Percentiles rank a stretch among this genome's conserved stretches.
phyloP scores from a whole-genome alignment of 1,140 invertebrate species.

The Diachasmimorpha longicaudata region DNA sequence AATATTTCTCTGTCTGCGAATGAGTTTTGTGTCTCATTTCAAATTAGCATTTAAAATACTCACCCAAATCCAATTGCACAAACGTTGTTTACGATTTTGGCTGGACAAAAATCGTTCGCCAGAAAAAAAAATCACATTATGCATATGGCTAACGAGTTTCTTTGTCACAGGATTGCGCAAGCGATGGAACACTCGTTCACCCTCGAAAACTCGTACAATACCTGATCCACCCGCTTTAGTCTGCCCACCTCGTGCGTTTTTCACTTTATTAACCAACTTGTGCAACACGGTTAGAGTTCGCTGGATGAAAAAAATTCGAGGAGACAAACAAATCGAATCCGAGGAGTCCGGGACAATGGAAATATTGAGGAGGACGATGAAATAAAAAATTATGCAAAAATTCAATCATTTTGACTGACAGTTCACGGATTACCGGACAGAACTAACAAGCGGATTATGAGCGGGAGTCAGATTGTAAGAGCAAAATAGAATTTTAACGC shows the following conservation, averaged over 20 bases:
- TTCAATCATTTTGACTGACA: neutral
- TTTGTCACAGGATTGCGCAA: constrained; percentile 17
- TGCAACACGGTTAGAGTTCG: neutral
- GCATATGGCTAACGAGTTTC: constrained; percentile 20
- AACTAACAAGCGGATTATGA: neutral
- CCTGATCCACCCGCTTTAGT: constrained; percentile 6
- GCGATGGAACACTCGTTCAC: constrained; percentile 13
- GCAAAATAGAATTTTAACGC: neutral
- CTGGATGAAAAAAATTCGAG: neutral
- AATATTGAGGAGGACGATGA: neutral
- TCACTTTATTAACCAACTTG: constrained; percentile 9
- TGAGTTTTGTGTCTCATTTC: neutral
- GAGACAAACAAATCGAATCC: neutral
- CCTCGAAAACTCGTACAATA: constrained; percentile 19
- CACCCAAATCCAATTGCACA: neutral
- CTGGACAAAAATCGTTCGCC: neutral
- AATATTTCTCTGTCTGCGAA: too few species aligned
- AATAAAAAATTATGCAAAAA: neutral
- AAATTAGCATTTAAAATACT: neutral
- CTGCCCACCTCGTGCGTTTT: neutral
- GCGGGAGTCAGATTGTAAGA: neutral
- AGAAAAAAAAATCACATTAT: neutral
- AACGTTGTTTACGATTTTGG: constrained; percentile 17
- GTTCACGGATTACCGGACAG: neutral
- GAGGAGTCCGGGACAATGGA: neutral